Conservation (phyloP, 2,113 vertebrate genomes). For the Ceuthmochares aereus region DNA sequence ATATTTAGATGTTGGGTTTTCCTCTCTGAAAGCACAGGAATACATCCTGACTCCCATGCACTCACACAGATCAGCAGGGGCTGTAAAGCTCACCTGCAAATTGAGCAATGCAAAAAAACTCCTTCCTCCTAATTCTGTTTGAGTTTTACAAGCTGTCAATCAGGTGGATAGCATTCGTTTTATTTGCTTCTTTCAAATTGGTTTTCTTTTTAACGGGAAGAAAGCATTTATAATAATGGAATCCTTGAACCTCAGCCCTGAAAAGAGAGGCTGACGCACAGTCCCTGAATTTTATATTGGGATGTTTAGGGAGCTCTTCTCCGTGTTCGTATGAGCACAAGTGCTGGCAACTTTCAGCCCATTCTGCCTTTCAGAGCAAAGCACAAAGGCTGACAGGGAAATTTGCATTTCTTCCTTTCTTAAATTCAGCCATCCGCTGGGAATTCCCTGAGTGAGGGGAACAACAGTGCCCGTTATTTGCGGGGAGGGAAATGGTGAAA, state of each 20-base stretch:
- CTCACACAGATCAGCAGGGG: neutral
- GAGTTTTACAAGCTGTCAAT: constrained; percentile 49
- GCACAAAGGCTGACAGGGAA: constrained; percentile 3
- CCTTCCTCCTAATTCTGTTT: neutral
- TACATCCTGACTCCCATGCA: neutral
- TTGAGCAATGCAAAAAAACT: neutral
- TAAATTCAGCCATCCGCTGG: neutral
- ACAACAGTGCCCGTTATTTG: neutral
- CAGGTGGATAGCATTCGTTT: neutral
- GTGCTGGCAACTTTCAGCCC: neutral
- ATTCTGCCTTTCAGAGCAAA: neutral
- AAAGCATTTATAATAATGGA: constrained; percentile 56
- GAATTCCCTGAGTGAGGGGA: neutral
- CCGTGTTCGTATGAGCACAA: neutral
- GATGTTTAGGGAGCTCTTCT: neutral
- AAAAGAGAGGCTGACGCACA: constrained; percentile 17
- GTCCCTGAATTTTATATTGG: constrained; percentile 6
- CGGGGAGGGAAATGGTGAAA: neutral
- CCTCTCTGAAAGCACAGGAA: neutral
- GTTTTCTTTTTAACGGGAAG: constrained; percentile 49
- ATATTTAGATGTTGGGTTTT: neutral
- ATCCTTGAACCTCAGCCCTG: neutral
- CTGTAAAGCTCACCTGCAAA: constrained; percentile 8
- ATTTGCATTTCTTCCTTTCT: constrained; percentile 38
- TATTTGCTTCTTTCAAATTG: constrained; percentile 64